phyloP scores from a whole-genome alignment of 2,113 vertebrate species.

The rat (Rattus norvegicus) region DNA sequence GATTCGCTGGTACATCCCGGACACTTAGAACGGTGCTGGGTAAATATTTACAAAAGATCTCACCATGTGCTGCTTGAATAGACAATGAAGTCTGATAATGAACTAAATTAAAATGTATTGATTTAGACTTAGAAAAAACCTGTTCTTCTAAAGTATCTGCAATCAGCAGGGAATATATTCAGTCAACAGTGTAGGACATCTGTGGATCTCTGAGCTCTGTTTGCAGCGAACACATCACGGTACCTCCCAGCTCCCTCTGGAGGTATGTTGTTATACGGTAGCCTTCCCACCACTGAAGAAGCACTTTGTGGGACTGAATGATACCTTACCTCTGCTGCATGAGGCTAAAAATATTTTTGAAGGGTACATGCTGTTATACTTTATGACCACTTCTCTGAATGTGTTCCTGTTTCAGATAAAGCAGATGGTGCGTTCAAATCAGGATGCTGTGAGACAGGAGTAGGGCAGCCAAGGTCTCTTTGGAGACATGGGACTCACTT shows the following conservation, averaged over 20 bases:
- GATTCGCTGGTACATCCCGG: neutral
- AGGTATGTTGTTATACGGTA: neutral
- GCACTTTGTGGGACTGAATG: neutral
- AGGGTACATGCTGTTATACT: neutral
- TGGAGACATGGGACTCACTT: neutral
- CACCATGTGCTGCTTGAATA: neutral
- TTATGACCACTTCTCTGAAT: neutral
- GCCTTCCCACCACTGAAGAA: neutral
- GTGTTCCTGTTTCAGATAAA: neutral
- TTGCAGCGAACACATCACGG: neutral
- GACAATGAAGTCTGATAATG: neutral
- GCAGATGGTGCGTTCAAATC: neutral
- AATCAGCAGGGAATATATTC: neutral
- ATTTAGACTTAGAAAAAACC: neutral
- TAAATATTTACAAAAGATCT: neutral
- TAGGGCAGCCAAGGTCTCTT: neutral
- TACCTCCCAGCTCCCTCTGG: neutral
- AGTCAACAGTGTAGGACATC: constrained; percentile 7
- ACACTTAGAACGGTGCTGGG: neutral
- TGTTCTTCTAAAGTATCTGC: constrained; percentile 20
- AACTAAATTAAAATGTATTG: neutral
- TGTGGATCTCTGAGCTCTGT: constrained; percentile 9
- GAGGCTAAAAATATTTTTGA: neutral
- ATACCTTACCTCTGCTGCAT: neutral
- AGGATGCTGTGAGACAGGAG: neutral